Evolutionary conservation across 2,797 vertebrate genomes (phyloP).

Genomic region (Tamandua tetradactyla): DNA sequence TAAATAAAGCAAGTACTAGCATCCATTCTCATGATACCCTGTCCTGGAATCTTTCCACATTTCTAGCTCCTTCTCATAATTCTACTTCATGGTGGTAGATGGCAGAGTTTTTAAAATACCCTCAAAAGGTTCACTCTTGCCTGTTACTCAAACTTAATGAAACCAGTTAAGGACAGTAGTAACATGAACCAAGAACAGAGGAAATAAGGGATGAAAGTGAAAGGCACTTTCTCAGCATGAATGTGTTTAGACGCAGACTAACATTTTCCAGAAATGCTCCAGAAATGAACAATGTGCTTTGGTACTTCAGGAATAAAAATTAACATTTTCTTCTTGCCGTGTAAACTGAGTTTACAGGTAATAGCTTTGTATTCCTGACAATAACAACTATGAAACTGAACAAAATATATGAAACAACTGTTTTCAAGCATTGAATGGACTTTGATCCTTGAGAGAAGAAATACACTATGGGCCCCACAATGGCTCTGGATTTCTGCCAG

Average conservation of each 20-base stretch:
- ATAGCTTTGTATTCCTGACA: neutral
- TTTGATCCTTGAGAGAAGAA: neutral
- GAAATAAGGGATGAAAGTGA: conserved; percentile 55
- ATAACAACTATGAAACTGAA: neutral
- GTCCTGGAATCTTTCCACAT: neutral
- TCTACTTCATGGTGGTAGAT: neutral
- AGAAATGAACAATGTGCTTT: neutral
- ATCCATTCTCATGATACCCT: neutral
- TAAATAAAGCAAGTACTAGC: neutral
- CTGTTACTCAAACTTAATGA: conserved; percentile 6
- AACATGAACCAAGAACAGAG: neutral
- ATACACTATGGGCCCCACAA: neutral
- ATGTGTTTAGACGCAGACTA: neutral
- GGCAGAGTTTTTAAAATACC: neutral
- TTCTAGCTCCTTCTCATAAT: neutral
- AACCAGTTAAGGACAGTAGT: neutral
- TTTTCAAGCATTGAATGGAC: neutral
- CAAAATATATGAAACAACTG: neutral
- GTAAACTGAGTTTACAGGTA: neutral
- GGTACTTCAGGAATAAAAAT: neutral
- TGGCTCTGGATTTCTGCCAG: neutral
- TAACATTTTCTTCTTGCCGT: neutral
- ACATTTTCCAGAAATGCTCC: neutral
- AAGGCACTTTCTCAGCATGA: conserved; percentile 48
- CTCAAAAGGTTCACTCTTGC: neutral